Conservation (phyloP, 2,797 vertebrate species). For the Brachyrhaphis roseni region DNA sequence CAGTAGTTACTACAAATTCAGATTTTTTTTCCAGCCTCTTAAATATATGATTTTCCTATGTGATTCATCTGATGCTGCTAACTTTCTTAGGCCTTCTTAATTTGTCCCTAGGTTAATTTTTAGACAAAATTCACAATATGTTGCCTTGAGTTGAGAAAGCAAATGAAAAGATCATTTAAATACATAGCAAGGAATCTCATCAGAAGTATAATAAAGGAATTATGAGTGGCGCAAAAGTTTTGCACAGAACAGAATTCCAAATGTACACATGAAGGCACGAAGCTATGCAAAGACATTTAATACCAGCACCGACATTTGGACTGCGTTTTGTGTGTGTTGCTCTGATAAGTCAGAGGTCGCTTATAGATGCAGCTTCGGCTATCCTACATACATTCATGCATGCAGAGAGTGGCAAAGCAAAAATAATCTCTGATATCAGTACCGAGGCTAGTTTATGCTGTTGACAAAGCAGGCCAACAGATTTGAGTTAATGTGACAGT, state of each 20-base stretch:
- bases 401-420: constrained; percentile 55
- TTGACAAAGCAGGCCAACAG: constrained; percentile 66
- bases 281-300: constrained; percentile 41
- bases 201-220: neutral
- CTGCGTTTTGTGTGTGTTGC: constrained; percentile 11
- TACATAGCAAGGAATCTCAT: neutral
- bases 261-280: constrained; percentile 59
- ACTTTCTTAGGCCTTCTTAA: neutral
- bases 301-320: constrained; percentile 22
- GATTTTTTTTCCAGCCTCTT: neutral
- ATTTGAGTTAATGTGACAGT: constrained; percentile 80
- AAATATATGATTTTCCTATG: neutral
- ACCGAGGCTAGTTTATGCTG: constrained; percentile 65
- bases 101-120: neutral
- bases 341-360: constrained; percentile 29
- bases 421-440: constrained; percentile 57
- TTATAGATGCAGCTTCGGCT: constrained; percentile 45
- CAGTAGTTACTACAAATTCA: neutral
- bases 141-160: neutral
- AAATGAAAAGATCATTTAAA: neutral
- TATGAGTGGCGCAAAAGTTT: neutral
- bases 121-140: neutral
- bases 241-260: constrained; percentile 11
- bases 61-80: neutral
- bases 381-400: constrained; percentile 37